Evolutionary conservation across 2,113 vertebrate species (phyloP), one percentile per base, ranked within the genome.

Genomic region (Antechinus flavipes): DNA sequence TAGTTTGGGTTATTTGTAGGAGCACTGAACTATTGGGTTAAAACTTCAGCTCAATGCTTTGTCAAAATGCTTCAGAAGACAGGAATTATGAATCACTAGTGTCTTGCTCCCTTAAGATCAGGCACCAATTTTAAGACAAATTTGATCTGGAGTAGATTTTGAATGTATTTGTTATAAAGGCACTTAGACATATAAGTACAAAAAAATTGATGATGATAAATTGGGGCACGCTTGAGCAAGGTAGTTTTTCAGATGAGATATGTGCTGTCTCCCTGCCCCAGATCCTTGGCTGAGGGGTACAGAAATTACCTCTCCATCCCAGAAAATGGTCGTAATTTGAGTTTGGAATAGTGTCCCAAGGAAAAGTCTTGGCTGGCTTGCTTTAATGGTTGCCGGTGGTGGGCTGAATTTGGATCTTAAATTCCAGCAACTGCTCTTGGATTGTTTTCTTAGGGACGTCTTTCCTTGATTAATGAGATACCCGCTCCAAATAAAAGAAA

Each of bases 1-100:
- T 84, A 54, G 26, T 94, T 30, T 84, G 42, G 10, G 58, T 30
- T 49, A 30, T 49, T 54, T 91, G 76, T 49, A 91, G 2, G 76
- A 84, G 90, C 58, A 54, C 35, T 54, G 24, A 91, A 16, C 26
- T 76, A 14, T 54, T 84, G 68, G 68, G 16, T 35, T 49, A 25
- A 42, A 91, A 94, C 25, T 47, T 54, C 19, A 91, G 91, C 16
- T 47, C n/a, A 42, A 55, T 8, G 54, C 47, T 94, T 52, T 61
- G 10, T n/a, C 52, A 91, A 91, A 91, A 91, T 94, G n/a, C 42
- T 84, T 30, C 35, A 54, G 76, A 84, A 84, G 68, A n/a, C 68
- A 84, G 6, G 68, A 23, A 42, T 84, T 3, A 49, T 25, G 22
- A 19, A 55, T 35, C 42, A 54, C 11, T 14, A 84, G 53, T 91